Evolutionary conservation across 2,113 vertebrate genomes (phyloP).

Genomic region (Percina caprodes): DNA sequence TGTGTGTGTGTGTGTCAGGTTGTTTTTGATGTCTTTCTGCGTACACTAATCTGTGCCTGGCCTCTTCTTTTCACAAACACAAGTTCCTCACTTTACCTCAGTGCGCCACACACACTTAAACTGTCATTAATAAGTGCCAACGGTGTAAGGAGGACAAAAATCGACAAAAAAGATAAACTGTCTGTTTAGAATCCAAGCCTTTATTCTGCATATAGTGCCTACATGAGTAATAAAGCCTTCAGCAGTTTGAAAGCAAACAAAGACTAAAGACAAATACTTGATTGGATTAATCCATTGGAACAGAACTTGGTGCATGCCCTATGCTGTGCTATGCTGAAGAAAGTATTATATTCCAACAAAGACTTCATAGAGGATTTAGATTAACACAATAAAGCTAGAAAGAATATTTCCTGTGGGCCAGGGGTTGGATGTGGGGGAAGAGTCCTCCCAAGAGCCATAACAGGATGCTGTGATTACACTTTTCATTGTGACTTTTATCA

Average conservation of each 20-base stretch:
- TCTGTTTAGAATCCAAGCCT: slow-evolving; percentile 24
- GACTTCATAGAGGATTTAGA: slow-evolving; percentile 43
- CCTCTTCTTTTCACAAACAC: slow-evolving; percentile 9
- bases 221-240: slow-evolving; percentile 29
- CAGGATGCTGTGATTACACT: slow-evolving; percentile 51
- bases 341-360: slow-evolving; percentile 32
- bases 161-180: slow-evolving; percentile 14
- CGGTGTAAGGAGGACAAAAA: slow-evolving; percentile 21
- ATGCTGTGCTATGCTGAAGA: slow-evolving; percentile 16
- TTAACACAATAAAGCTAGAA: slow-evolving; percentile 46
- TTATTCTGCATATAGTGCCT: slow-evolving; percentile 31
- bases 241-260: slow-evolving; percentile 26
- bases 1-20: not conserved
- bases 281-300: slow-evolving; percentile 46
- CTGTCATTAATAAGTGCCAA: slow-evolving; percentile 34
- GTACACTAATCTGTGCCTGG: not conserved
- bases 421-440: slow-evolving; percentile 45
- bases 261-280: slow-evolving; percentile 37
- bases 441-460: slow-evolving; percentile 49
- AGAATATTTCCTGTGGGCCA: slow-evolving; percentile 60
- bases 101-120: not conserved
- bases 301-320: slow-evolving; percentile 36
- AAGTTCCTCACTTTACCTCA: slow-evolving; percentile 30
- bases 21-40: slow-evolving; percentile 5
- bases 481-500: slow-evolving; percentile 64